Conservation (phyloP, 2,888 invertebrate species). For the Gymnoscelis rufifasciata region DNA sequence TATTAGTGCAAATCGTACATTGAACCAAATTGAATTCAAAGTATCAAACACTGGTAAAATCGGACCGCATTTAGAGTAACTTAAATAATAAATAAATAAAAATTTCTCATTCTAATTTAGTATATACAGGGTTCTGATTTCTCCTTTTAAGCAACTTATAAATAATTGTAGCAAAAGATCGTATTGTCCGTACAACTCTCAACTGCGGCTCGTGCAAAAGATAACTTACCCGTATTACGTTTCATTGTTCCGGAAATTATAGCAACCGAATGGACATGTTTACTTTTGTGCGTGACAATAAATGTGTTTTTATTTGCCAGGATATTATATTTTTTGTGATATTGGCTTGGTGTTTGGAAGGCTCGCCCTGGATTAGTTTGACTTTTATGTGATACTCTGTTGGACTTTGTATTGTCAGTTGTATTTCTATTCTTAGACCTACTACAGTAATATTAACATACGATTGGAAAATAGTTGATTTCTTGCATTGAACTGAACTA, state of each 20-base stretch:
- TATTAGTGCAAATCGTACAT: no score
- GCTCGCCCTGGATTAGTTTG: slow-evolving; percentile 1
- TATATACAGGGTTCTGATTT: no score
- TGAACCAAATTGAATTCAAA: no score
- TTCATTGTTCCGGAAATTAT: slow-evolving; percentile 65
- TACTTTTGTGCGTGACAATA: slow-evolving; percentile 64
- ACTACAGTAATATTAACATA: neutral
- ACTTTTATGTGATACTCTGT: neutral
- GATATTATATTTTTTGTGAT: slow-evolving; percentile 24
- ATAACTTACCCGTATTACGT: slow-evolving; percentile 60
- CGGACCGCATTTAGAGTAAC: no score
- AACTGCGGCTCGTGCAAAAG: slow-evolving; percentile 51
- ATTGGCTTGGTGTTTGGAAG: slow-evolving; percentile 12
- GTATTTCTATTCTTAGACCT: neutral
- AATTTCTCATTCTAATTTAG: no score
- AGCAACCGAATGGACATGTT: slow-evolving; percentile 61
- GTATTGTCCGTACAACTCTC: slow-evolving; percentile 1
- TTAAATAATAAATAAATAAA: no score
- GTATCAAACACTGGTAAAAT: no score
- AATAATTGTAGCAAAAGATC: neutral
- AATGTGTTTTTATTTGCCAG: slow-evolving; percentile 47
- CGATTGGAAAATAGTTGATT: no score
- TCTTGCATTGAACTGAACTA: no score
- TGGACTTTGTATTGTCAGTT: neutral
- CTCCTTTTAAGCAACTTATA: no score